Conservation (phyloP, 2,888 invertebrate genomes). For the Eupithecia dodoneata region DNA sequence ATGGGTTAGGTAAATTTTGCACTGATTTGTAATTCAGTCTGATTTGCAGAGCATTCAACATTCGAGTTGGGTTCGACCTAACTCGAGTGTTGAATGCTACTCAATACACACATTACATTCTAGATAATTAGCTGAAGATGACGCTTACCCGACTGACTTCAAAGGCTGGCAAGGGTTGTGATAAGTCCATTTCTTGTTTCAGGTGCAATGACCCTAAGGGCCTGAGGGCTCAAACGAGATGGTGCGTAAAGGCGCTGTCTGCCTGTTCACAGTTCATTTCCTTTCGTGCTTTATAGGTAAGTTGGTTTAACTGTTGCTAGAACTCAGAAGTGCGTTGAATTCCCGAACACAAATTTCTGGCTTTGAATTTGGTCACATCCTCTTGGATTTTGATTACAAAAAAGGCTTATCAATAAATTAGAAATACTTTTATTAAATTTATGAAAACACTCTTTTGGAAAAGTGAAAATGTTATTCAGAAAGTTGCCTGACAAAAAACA, state of each 20-base stretch:
- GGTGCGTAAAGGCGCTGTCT: slow-evolving; percentile 69
- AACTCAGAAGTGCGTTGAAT: neutral
- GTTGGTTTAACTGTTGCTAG: slow-evolving; percentile 43
- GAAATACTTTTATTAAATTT: neutral
- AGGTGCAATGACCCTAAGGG: slow-evolving; percentile 70
- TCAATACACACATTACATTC: too few relatives aligned
- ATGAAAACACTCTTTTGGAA: neutral
- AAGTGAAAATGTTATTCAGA: neutral
- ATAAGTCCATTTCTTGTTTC: slow-evolving; percentile 66
- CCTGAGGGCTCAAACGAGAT: slow-evolving; percentile 59
- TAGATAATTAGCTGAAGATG: neutral
- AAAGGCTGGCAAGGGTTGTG: slow-evolving; percentile 61
- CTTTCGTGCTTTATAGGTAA: slow-evolving; percentile 79
- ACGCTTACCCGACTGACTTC: neutral
- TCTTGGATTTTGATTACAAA: neutral
- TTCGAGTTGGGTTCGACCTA: too few relatives aligned
- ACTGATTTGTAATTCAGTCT: too few relatives aligned
- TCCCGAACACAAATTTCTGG: neutral
- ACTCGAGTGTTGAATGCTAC: too few relatives aligned
- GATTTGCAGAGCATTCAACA: too few relatives aligned
- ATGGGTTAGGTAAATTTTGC: too few relatives aligned
- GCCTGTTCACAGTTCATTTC: slow-evolving; percentile 79
- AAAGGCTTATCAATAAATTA: neutral
- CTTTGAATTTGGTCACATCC: neutral
- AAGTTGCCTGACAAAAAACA: neutral